Percentiles rank a stretch among this genome's conserved stretches.
Conservation (phyloP, 1,140 invertebrate genomes). For the Papilio polytes region DNA sequence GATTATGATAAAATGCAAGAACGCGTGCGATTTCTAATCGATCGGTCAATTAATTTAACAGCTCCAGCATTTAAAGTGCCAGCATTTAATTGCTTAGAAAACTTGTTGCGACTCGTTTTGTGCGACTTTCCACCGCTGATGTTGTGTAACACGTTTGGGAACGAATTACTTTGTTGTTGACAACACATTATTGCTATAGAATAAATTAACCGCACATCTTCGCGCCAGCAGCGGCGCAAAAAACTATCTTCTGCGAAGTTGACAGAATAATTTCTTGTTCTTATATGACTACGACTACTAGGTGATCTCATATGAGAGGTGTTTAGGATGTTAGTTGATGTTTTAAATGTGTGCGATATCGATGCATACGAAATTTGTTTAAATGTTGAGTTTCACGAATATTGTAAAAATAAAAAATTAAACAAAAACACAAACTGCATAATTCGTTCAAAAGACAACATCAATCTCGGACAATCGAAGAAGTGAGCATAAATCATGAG, state of each 20-base stretch:
- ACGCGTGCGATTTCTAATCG: slow-evolving; percentile 33
- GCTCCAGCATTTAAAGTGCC: slow-evolving; percentile 28
- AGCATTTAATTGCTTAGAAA: slow-evolving; percentile 35
- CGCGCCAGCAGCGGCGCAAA: background rate
- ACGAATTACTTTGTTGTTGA: slow-evolving; percentile 33
- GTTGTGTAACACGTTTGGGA: slow-evolving; percentile 32
- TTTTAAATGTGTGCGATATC: too few relatives aligned
- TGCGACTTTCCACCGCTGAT: slow-evolving; percentile 12
- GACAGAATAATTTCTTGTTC: background rate
- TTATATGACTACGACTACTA: background rate
- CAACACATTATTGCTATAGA: slow-evolving; percentile 19
- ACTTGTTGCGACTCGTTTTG: slow-evolving; percentile 24
- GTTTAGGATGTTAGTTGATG: background rate
- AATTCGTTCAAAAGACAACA: slow-evolving; percentile 12
- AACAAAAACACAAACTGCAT: slow-evolving; percentile 8
- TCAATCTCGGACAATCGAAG: slow-evolving; percentile 32
- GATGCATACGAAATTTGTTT: too few relatives aligned
- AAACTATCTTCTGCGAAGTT: background rate
- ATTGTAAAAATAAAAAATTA: background rate
- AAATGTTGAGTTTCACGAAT: too few relatives aligned
- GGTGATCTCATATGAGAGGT: background rate
- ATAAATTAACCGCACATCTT: slow-evolving; percentile 7
- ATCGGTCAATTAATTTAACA: slow-evolving; percentile 35
- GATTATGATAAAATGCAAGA: slow-evolving; percentile 15
- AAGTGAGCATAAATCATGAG: slow-evolving; percentile 22